Percentiles rank a stretch among this genome's conserved stretches.
Conservation (phyloP, 2,113 vertebrate species). For the human (Homo sapiens) region DNA sequence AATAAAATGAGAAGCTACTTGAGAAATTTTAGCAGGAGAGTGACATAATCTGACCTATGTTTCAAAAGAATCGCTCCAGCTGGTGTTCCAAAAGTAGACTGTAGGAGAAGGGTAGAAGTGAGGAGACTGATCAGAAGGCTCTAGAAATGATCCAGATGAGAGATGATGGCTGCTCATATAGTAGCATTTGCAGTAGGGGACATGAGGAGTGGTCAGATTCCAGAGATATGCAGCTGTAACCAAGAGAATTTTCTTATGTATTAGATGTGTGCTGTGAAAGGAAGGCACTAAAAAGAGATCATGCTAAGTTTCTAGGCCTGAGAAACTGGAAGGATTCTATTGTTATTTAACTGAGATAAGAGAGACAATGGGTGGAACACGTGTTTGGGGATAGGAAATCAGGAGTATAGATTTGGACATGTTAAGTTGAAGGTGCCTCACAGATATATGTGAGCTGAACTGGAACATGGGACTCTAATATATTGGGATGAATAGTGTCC, state of each 20-base stretch:
- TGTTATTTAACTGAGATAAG: background rate
- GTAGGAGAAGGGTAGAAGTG: background rate
- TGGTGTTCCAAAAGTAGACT: background rate
- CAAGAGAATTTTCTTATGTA: background rate
- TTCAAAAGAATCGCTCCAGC: background rate
- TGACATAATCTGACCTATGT: background rate
- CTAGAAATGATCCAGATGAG: background rate
- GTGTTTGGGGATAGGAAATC: background rate
- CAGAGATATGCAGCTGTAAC: background rate
- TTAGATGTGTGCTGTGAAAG: background rate
- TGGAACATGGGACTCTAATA: background rate
- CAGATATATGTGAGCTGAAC: background rate
- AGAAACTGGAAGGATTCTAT: background rate
- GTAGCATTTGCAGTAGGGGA: background rate
- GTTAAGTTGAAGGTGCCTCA: background rate
- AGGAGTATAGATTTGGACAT: background rate
- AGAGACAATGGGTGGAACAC: background rate
- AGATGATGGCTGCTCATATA: background rate
- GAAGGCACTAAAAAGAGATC: background rate
- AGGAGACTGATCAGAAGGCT: background rate
- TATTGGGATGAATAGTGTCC: background rate
- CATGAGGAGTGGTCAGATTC: background rate
- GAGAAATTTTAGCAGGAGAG: background rate
- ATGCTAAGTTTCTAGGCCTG: background rate
- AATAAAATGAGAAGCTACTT: background rate